Evolutionary conservation across 2,797 vertebrate species (phyloP).

Genomic region (Intellagama lesueurii): DNA sequence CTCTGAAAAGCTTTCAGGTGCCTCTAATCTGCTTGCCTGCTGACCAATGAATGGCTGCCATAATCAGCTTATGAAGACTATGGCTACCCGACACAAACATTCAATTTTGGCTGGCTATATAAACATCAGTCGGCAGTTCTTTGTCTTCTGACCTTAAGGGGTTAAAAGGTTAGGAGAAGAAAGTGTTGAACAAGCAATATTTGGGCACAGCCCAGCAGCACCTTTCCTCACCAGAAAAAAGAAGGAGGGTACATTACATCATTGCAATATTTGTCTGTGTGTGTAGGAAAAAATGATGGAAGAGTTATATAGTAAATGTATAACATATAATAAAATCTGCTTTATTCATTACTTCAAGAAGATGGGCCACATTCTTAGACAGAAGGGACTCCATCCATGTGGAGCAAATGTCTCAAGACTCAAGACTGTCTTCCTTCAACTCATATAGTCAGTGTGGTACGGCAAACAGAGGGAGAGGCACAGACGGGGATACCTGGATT

Average conservation of each 20-base stretch:
- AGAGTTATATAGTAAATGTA: too few relatives aligned
- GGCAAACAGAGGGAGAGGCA: too few relatives aligned
- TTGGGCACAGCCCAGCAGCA: background rate
- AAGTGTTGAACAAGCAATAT: background rate
- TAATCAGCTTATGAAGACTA: constrained; percentile 70
- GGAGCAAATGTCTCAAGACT: too few relatives aligned
- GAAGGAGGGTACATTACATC: background rate
- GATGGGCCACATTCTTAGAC: background rate
- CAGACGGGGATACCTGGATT: too few relatives aligned
- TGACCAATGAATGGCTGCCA: constrained; percentile 63
- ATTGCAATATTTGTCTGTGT: too few relatives aligned
- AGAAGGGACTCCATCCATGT: background rate
- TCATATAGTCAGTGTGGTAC: too few relatives aligned
- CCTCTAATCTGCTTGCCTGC: constrained; percentile 63
- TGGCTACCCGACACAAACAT: constrained; percentile 61
- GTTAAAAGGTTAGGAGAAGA: constrained; percentile 5
- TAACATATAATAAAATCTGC: too few relatives aligned
- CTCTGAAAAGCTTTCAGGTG: constrained; percentile 61
- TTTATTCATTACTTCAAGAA: background rate
- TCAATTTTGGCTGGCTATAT: constrained; percentile 44
- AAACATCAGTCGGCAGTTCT: background rate
- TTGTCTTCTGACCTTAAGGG: background rate
- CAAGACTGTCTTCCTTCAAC: too few relatives aligned
- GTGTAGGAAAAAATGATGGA: too few relatives aligned
- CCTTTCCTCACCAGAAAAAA: background rate